Conservation (phyloP, 2,888 invertebrate genomes). For the Hirtodrosophila cameraria region DNA sequence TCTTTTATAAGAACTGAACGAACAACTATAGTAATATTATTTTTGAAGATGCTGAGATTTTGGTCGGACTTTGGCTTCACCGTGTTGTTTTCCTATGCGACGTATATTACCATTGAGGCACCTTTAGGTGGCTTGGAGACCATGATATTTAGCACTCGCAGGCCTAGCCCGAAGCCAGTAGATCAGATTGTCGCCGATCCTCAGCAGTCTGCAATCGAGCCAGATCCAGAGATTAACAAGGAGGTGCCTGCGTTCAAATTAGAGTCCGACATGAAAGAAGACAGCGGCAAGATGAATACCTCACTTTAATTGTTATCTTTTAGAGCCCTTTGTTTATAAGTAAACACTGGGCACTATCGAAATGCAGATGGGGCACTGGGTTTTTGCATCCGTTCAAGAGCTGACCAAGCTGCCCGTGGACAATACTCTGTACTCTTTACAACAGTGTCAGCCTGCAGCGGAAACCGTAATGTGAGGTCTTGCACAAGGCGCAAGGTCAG, state of each 20-base stretch:
- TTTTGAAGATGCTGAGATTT: constrained; percentile 61
- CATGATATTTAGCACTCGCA: constrained; percentile 33
- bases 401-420: too few species aligned
- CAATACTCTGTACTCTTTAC: too few species aligned
- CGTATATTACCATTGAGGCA: constrained; percentile 48
- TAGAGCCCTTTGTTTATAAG: too few species aligned
- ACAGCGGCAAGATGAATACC: background rate
- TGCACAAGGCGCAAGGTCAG: too few species aligned
- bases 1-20: background rate
- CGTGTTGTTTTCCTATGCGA: constrained; percentile 40
- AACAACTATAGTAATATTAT: background rate
- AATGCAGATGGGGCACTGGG: too few species aligned
- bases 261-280: constrained; percentile 1
- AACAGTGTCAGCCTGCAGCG: too few species aligned
- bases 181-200: background rate
- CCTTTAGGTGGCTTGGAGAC: constrained; percentile 52
- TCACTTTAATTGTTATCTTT: too few species aligned
- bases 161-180: background rate
- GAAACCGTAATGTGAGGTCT: too few species aligned
- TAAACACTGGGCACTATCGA: too few species aligned
- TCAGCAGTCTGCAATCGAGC: background rate
- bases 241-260: background rate
- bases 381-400: too few species aligned
- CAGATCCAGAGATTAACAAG: background rate
- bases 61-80: constrained; percentile 79